Evolutionary conservation across 2,888 invertebrate species (phyloP), one percentile per base, ranked within the genome.

Genomic region (Amphipyra berbera): DNA sequence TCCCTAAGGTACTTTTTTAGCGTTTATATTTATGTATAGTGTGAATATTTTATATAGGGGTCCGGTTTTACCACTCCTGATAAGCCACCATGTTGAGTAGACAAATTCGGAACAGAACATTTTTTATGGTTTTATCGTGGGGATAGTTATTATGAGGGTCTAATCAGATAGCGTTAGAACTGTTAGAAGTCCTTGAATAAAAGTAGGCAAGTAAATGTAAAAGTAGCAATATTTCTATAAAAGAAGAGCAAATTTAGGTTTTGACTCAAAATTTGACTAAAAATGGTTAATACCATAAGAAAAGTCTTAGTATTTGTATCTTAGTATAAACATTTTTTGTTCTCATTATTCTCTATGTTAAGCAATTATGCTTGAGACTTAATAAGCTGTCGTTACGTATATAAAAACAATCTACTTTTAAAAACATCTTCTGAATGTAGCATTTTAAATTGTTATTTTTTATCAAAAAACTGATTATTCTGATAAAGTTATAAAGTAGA

Each of bases 41-140:
- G 47, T 63, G 54, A 60, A 60, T 69, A 50, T 64, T 76, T 66
- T 68, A 69, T 73, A 56, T 52, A 37, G 8, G 46, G 66, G 62
- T 56, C 27, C 42, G n/a, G 37, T 62, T 59, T 62, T 45, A 60
- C 14, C 61, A 56, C 52, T 72, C 37, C 38, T 60, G 63, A 69
- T 62, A 65, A 61, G 62, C 46, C n/a, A n/a, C n/a, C n/a, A 33
- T 47, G 33, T 67, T 27, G 35, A 37, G 55, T 30, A n/a, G n/a
- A 59, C 41, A 48, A 55, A 60, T 66, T 64, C 27, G 13, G 15
- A 41, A 52, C 42, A 45, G 38, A 53, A 35, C 0, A 30, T 30
- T 42, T 56, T 69, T 74, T 70, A 57, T 50, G 30, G 38, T 52
- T 41, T 61, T 42, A 46, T 66, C 55, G 55, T 42, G 41, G 4